Base-by-base conservation (phyloP, 2,888 invertebrate species). In the Yponomeuta malinellus region DNA sequence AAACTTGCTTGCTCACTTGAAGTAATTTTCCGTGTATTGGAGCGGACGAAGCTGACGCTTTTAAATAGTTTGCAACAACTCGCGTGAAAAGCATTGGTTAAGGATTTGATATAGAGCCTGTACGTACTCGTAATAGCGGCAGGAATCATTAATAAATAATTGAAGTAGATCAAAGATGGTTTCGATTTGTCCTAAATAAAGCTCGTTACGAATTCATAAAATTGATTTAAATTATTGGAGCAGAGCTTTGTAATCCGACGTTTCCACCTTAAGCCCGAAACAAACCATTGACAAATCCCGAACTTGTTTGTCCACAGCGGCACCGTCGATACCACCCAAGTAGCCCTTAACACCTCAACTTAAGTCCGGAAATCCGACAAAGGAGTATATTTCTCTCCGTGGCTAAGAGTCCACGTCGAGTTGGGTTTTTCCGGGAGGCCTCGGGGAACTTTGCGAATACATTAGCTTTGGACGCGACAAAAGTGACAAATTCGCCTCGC, bases 401-500 rank as follows among this genome's bases (percentile, higher is more conserved):
- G 43, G 6, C 43, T 43, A 6, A 43, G 33, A 43, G 43, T 43
- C 5, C 43, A 8, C 9, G 43, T 43, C 8, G 15, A 1, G 52
- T 59, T 59, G 15, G 52, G 15, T 15, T 12, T 15, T 15, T 59
- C 15, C 52, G 52, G 33, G 15, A 59, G 80, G 84, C 85, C 88
- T 86, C 86, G 79, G 82, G 81, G 81, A 88, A 88, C 86, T 89
- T 88, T 81, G 78, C 76, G 89, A 88, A 89, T 88, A 89, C 88
- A 89, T 89, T 89, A 89, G 84, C 87, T 83, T 81, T 80, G 76
- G 79, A 78, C 81, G 79, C 81, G 82, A 82, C 85, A 82, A 79
- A 83, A 83, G 83, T 88, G 88, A 88, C 86, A 86, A 88, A 88
- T 87, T 84, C 77, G 79, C 81, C 79, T 80, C 81, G 86, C 84